Evolutionary conservation across 2,797 vertebrate genomes (phyloP), one percentile per base, ranked within the genome.

Genomic region (Bucorvus abyssinicus): DNA sequence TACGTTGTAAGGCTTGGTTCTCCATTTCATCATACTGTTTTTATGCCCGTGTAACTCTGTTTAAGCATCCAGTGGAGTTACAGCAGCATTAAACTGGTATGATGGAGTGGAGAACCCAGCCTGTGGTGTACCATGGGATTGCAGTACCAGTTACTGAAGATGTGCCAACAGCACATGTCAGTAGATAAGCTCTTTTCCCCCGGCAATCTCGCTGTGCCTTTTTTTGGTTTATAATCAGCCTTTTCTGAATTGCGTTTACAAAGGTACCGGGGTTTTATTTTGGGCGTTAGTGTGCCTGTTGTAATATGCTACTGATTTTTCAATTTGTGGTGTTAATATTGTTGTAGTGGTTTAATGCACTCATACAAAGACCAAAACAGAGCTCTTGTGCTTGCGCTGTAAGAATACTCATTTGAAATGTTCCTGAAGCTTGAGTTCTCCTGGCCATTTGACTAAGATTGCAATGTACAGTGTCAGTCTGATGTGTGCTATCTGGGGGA

Each of bases 1-100:
- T 94, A 61, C 10, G 3, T 83, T 93, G 61, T 80, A 89, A 93
- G 74, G 57, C 71, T 92, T 91, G 38, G 92, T 92, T 91, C 91
- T 69, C 73, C 87, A 69, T 93, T 96, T 94, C 94, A 94, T 96
- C 95, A 84, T 92, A 69, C 86, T 91, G 89, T 24, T 96, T 95
- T 95, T 95, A 96, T 95, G 90, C 78, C 53, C 6, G 1, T 81
- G 68, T 95, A 95, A 83, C 75, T 93, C 91, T 90, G 12, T 83
- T 95, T 95, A 87, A 95, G 93, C 70, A 90, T 92, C 92, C 90
- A 89, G 45, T 80, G 50, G 88, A 90, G 75, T 93, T 93, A 84
- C 68, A 68, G 80, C 68, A 87, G 84, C 17, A 4, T 90, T 90
- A 92, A 95, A 83, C 53, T 85, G 60, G 50, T 92, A 84, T 80